These are phyloP conservation scores for Enteromius trimaculatus DNA, from an alignment of 2,797 vertebrate species.

Conservation along the genomic window DNA sequence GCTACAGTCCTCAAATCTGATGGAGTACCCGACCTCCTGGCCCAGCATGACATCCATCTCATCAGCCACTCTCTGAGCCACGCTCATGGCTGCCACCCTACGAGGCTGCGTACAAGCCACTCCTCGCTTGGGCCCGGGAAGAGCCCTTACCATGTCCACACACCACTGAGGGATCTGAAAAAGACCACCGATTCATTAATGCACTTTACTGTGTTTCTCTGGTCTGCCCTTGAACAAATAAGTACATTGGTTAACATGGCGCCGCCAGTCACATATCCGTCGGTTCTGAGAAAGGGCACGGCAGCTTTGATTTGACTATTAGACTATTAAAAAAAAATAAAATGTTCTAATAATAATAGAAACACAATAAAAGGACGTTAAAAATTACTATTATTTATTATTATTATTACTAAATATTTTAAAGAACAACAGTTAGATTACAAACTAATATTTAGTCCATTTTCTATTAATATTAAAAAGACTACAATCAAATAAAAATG, in stretches of 20 bases:
- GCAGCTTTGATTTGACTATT: too few relatives aligned
- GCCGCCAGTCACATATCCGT: not conserved
- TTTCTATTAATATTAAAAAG: too few relatives aligned
- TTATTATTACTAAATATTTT: not conserved
- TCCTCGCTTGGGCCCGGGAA: constrained; percentile 88
- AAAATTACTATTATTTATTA: not conserved
- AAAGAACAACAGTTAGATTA: not conserved
- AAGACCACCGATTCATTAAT: not conserved
- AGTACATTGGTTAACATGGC: not conserved
- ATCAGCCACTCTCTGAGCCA: constrained; percentile 94
- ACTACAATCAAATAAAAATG: too few relatives aligned
- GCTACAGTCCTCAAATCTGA: constrained; percentile 97
- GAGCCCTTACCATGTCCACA: constrained; percentile 89
- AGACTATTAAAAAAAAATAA: not conserved
- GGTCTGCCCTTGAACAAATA: not conserved
- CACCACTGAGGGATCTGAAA: constrained; percentile 96
- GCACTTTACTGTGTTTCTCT: not conserved
- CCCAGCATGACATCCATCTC: constrained; percentile 97
- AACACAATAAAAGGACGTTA: not conserved
- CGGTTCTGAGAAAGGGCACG: not conserved
- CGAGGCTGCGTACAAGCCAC: constrained; percentile 95
- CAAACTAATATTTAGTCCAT: too few relatives aligned
- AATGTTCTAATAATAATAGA: not conserved
- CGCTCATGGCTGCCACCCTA: constrained; percentile 95
- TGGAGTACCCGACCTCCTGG: constrained; percentile 96